phyloP scores from a whole-genome alignment of 2,797 vertebrate genomes.

The Apodemus agrarius region DNA sequence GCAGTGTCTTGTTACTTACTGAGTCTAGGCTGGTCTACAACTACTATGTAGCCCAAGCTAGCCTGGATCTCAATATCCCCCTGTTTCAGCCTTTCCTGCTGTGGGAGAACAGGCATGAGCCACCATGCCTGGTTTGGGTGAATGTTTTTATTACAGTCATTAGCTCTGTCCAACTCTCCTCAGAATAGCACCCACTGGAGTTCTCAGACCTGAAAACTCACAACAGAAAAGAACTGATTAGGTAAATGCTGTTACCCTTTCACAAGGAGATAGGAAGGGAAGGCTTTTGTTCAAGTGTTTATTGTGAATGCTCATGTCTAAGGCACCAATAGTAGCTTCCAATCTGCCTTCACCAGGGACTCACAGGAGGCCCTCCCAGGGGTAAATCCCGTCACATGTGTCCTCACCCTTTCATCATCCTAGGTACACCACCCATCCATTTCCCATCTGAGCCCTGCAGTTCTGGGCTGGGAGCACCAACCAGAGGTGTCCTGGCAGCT shows the following conservation, averaged over 20 bases:
- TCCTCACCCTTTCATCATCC: slow-evolving; percentile 52
- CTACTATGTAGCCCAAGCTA: background rate
- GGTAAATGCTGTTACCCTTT: background rate
- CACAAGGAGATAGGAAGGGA: background rate
- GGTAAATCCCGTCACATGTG: background rate
- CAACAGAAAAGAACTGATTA: background rate
- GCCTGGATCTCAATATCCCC: background rate
- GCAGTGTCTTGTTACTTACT: background rate
- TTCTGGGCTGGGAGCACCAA: background rate
- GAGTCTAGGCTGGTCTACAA: background rate
- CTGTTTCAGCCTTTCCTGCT: too few species aligned
- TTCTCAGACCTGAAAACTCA: slow-evolving; percentile 47
- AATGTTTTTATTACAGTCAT: slow-evolving; percentile 30
- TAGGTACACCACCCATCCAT: background rate
- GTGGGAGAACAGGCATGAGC: background rate
- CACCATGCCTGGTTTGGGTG: background rate
- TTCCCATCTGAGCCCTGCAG: background rate
- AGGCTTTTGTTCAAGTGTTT: background rate
- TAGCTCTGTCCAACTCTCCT: background rate
- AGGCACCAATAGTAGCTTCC: background rate
- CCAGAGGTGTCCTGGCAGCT: background rate
- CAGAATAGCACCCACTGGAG: background rate
- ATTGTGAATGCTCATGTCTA: background rate
- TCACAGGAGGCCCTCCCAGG: background rate
- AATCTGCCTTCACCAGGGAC: slow-evolving; percentile 12